Evolutionary conservation across 1,140 invertebrate species (phyloP).

Genomic region (Maconellicoccus hirsutus): DNA sequence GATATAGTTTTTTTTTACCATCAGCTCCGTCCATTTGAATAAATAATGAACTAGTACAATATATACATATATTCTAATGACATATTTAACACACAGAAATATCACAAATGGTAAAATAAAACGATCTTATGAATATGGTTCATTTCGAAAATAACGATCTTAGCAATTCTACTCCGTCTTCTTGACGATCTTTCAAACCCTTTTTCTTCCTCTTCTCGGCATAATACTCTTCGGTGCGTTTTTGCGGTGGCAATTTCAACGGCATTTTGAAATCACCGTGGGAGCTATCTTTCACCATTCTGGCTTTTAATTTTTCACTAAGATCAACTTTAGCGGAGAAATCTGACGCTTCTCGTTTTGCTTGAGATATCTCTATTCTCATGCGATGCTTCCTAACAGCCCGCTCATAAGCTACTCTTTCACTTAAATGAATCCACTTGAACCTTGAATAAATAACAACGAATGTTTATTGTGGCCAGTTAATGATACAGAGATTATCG

Average conservation of each 20-base stretch:
- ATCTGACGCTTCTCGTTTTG: constrained; percentile 63
- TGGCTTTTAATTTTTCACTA: constrained; percentile 28
- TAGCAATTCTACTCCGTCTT: neutral
- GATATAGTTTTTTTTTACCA: too few relatives aligned
- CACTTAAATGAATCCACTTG: constrained; percentile 90
- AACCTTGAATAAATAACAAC: constrained; percentile 46
- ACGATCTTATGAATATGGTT: too few relatives aligned
- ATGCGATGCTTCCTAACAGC: constrained; percentile 76
- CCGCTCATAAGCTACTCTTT: constrained; percentile 82
- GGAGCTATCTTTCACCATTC: constrained; percentile 18
- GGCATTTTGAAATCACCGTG: neutral
- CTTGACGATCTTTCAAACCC: neutral
- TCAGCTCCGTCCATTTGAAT: too few relatives aligned
- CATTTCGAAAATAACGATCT: neutral
- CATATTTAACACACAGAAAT: too few relatives aligned
- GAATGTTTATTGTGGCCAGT: neutral
- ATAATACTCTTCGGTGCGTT: neutral
- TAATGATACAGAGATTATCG: neutral
- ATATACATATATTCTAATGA: too few relatives aligned
- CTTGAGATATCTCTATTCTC: constrained; percentile 76
- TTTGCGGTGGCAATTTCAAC: neutral
- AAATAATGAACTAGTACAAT: too few relatives aligned
- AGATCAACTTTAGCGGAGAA: constrained; percentile 30
- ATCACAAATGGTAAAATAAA: too few relatives aligned
- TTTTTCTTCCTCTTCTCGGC: neutral